Evolutionary conservation across 2,113 vertebrate species (phyloP), one percentile per base, ranked within the genome.

Genomic region (Hypomesus transpacificus): DNA sequence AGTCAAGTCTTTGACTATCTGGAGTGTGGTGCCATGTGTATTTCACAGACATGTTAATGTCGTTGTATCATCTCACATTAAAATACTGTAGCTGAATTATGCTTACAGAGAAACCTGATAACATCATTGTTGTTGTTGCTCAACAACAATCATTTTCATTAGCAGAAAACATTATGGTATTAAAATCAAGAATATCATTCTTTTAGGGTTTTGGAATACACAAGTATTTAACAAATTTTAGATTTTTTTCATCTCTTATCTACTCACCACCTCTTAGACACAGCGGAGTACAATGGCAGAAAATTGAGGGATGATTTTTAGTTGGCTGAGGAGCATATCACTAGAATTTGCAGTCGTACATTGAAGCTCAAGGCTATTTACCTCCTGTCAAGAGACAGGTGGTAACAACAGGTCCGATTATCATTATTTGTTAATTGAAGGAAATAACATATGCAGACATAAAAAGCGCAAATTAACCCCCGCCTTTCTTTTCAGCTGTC

Each of bases 371-470:
- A 56, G 67, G 31, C 56, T 18, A 17, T 51, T 66, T 34, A 24
- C 60, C 8, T 31, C 54, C 26, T 46, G 54, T 11, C 28, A 14
- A 73, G 18, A 22, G 63, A 58, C 13, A 52, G 26, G 67, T 52
- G 69, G 18, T 67, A 75, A 73, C 67, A 9, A 9, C 2, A 51
- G 21, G 46, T 14, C 56, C 69, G 50, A 75, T 75, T 69, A 69
- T 22, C 56, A 75, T 69, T 70, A 22, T 18, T 59, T 21, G 50
- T 70, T 66, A 76, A 78, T 78, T 73, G 66, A 31, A 46, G 71
- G 54, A 34, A 5, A 31, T 16, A 67, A 31, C 24, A 24, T 64
- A 31, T 34, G 24, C 17, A 18, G 28, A 17, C 53, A 34, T 51
- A 13, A 9, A 50, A 16, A 70, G 21, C 7, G 52, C 21, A 16